Base-by-base conservation (phyloP, 2,888 invertebrate species). In the Cephus pulcher region DNA sequence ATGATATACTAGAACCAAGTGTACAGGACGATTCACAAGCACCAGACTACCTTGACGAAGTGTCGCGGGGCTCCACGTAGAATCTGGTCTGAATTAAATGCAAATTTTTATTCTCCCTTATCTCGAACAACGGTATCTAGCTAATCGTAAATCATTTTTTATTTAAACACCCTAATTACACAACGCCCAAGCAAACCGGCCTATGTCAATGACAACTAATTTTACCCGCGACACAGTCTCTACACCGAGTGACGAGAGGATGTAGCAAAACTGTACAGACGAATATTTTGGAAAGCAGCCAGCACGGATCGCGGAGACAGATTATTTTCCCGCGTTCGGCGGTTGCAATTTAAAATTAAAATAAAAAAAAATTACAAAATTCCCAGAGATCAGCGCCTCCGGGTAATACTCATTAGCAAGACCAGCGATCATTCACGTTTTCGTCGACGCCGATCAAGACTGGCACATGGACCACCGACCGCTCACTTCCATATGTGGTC, bases 91-190 rank as follows among this genome's bases (percentile, higher is more conserved):
- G 81, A 82, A 85, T 85, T 83, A 83, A 84, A 84, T 85, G 78
- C 83, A 82, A 79, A 56, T 23, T 56, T 74, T 74, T 75, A 23
- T 56, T 74, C 75, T 75, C 75, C 75, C 76, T 77, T 82, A 85
- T 84, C 84, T 83, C 79, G 81, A 79, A 80, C 84, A 23, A 82
- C 83, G 80, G 79, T 77, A 80, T 83, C 81, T 77, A 79, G 76
- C 74, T 69, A 30, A 30, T 34, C 30, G 82, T 82, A 84, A 81
- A 81, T 81, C 83, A 87, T 84, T 86, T 86, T 85, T 86, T 83
- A 85, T 81, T 83, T 79, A 75, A 81, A 69, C 79, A 78, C 34
- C 76, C 68, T 78, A 77, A 82, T 84, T 86, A 82, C 78, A 79
- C 78, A 56, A 56, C 15, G 78, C 80, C 75, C 83, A 69, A 69